These are phyloP conservation scores for Pandion haliaetus DNA, from an alignment of 2,113 vertebrate genomes.

Conservation along the genomic window DNA sequence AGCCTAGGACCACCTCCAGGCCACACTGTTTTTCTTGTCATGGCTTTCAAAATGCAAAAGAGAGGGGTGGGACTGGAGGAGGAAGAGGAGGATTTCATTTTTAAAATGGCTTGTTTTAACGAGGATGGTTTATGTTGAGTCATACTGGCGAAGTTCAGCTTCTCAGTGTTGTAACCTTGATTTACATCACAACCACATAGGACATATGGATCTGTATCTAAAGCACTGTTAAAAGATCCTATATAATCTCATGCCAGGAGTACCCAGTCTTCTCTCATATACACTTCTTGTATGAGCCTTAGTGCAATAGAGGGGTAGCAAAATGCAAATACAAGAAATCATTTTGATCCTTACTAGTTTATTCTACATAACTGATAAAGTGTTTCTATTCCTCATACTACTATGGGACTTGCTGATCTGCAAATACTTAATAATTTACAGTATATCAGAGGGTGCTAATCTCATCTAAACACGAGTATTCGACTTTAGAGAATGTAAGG, in stretches of 20 bases:
- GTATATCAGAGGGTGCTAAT: slow-evolving; percentile 13
- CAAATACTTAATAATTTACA: neutral
- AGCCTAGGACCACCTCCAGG: neutral
- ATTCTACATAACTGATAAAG: neutral
- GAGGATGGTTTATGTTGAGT: neutral
- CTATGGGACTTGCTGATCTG: neutral
- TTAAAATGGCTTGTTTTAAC: neutral
- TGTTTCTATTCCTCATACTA: neutral
- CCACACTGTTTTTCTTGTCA: neutral
- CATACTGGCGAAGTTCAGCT: neutral
- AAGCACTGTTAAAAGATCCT: neutral
- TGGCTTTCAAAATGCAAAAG: neutral
- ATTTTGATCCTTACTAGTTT: neutral
- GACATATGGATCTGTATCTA: neutral
- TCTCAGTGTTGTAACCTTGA: neutral
- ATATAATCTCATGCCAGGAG: neutral
- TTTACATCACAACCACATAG: neutral
- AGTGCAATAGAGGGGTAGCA: neutral
- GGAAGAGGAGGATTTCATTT: neutral
- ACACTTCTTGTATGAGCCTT: neutral
- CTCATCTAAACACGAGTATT: neutral
- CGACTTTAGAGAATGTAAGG: neutral
- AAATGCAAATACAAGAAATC: neutral
- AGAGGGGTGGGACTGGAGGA: neutral
- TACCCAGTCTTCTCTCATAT: neutral